A percentile compares a stretch with the other conserved stretches of the same genome.
phyloP scores from a whole-genome alignment of 2,113 vertebrate genomes.

The Brachirus orientalis region DNA sequence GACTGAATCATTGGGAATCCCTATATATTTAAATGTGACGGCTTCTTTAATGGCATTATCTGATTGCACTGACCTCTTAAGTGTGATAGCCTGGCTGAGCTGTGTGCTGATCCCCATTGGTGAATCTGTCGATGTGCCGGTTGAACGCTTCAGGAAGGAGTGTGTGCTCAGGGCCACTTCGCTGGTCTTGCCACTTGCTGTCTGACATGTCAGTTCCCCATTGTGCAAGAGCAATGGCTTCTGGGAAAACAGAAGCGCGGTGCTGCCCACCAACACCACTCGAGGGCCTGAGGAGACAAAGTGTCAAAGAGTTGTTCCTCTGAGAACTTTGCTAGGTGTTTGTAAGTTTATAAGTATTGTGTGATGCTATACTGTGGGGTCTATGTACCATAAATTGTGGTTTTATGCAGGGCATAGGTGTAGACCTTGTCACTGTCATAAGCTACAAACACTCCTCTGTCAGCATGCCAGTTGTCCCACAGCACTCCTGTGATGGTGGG shows the following conservation, averaged over 20 bases:
- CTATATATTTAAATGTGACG: neutral
- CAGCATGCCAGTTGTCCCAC: constrained; percentile 94
- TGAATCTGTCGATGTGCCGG: constrained; percentile 57
- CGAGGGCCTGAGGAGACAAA: constrained; percentile 83
- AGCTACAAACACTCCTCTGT: constrained; percentile 92
- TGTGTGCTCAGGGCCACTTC: constrained; percentile 88
- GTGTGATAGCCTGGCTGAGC: constrained; percentile 86
- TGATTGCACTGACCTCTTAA: constrained; percentile 82
- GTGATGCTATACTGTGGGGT: neutral
- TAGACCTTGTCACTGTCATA: constrained; percentile 95
- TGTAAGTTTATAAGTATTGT: neutral
- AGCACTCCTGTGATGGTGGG: constrained; percentile 93
- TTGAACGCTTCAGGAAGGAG: constrained; percentile 86
- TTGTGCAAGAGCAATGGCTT: constrained; percentile 95
- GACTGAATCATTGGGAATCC: no score
- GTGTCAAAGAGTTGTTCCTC: neutral
- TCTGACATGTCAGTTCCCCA: constrained; percentile 95
- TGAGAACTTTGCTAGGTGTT: neutral
- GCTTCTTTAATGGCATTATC: neutral
- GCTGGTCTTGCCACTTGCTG: constrained; percentile 90
- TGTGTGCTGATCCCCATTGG: constrained; percentile 77
- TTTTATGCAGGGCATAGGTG: constrained; percentile 92
- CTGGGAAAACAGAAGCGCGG: constrained; percentile 90
- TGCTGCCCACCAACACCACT: constrained; percentile 90
- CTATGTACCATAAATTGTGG: constrained; percentile 90